These are phyloP conservation scores for Metridium senile DNA, from an alignment of 92 coral and sea anemone genomes.

Conservation along the genomic window DNA sequence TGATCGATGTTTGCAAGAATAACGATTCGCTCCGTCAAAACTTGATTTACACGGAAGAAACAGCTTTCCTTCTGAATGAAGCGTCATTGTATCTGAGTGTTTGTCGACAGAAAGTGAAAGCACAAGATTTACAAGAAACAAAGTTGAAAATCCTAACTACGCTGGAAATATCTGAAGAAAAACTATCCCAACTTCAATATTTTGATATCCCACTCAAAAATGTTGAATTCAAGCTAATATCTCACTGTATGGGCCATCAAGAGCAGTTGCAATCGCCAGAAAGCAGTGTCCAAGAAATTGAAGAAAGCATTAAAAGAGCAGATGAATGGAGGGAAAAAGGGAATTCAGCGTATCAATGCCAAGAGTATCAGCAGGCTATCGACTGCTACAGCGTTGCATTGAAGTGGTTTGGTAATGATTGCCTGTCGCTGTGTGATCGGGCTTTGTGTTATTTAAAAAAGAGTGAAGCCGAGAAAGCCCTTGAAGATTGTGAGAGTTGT, in stretches of 20 bases:
- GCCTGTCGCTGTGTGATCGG: conserved; percentile 51
- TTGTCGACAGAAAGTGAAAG: conserved; percentile 63
- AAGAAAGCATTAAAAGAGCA: conserved; percentile 12
- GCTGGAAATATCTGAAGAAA: conserved; percentile 22
- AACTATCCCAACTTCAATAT: conserved; percentile 18
- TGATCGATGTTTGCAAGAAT: conserved; percentile 20
- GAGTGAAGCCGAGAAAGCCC: conserved; percentile 52
- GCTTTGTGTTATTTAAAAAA: conserved; percentile 70
- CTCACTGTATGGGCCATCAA: conserved; percentile 54
- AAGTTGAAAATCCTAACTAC: conserved; percentile 49
- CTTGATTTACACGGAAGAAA: conserved; percentile 51
- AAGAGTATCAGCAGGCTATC: conserved; percentile 44
- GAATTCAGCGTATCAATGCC: conserved; percentile 53
- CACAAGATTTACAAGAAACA: conserved; percentile 49
- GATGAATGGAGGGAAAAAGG: conserved; percentile 58
- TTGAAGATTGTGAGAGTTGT: conserved; percentile 68
- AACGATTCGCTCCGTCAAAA: not conserved
- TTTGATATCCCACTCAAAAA: conserved; percentile 62
- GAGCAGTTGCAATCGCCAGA: no score
- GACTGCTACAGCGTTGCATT: conserved; percentile 52
- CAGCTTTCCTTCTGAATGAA: conserved; percentile 57
- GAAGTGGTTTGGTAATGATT: conserved; percentile 26
- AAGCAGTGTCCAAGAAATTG: not conserved
- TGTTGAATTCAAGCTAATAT: conserved; percentile 52
- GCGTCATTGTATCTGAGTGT: conserved; percentile 67